Conservation (phyloP, 2,113 vertebrate genomes). For the Pseudorasbora parva region DNA sequence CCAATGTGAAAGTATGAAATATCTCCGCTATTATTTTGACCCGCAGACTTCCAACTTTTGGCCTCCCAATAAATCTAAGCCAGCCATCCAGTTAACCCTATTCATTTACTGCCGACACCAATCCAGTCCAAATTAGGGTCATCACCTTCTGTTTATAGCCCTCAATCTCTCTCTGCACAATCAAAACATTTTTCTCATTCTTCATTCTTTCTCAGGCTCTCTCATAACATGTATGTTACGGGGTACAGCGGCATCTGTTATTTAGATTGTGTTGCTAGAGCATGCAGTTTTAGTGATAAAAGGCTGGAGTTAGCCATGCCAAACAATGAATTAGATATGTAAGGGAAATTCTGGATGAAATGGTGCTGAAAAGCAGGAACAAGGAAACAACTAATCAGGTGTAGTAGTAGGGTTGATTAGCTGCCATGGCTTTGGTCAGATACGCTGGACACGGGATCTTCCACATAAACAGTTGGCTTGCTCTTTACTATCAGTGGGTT, state of each 20-base stretch:
- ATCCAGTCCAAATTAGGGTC: constrained; percentile 9
- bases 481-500: constrained; percentile 46
- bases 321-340: constrained; percentile 14
- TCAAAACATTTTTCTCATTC: constrained; percentile 30
- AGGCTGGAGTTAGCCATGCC: background rate
- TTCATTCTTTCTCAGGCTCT: constrained; percentile 22
- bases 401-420: constrained; percentile 29
- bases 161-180: constrained; percentile 1
- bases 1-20: background rate
- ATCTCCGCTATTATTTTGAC: background rate
- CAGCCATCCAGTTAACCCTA: background rate
- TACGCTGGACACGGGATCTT: background rate
- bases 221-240: background rate
- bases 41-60: background rate
- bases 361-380: constrained; percentile 28
- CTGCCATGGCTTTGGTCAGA: background rate
- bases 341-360: constrained; percentile 38
- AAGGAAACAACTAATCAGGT: constrained; percentile 23
- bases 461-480: constrained; percentile 19
- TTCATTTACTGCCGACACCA: constrained; percentile 32
- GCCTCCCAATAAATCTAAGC: background rate
- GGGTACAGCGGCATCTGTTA: background rate
- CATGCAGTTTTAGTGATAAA: background rate
- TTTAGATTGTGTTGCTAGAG: constrained; percentile 10
- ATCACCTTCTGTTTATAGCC: constrained; percentile 1